Conservation (phyloP, 2,888 invertebrate genomes). For the Zelleria hepariella region DNA sequence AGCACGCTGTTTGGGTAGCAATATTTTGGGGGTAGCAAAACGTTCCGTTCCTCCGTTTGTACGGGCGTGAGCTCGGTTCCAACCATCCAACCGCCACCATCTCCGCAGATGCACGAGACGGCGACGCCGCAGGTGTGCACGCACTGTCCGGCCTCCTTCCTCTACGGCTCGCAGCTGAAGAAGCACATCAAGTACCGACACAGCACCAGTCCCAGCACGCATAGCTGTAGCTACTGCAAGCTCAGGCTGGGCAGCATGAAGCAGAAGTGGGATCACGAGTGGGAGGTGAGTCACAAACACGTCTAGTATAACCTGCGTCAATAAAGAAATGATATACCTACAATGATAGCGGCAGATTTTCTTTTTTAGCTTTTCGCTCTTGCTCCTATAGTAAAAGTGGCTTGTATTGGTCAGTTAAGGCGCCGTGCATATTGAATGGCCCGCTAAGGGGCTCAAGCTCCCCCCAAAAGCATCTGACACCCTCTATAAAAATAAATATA, state of each 20-base stretch:
- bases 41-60: no score
- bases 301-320: not conserved
- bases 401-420: no score
- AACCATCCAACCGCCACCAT: not conserved
- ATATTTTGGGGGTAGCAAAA: not conserved
- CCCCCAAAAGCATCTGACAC: no score
- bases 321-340: not conserved
- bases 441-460: no score
- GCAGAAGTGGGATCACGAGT: conserved; percentile 38
- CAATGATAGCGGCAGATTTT: not conserved
- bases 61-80: not conserved
- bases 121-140: conserved; percentile 17
- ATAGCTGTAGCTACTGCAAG: conserved; percentile 24
- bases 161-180: conserved; percentile 13
- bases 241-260: conserved; percentile 14
- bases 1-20: conserved; percentile 9
- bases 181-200: conserved; percentile 20
- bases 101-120: conserved; percentile 7
- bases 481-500: no score
- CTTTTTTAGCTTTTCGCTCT: not conserved
- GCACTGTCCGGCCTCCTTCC: conserved; percentile 23
- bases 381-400: not conserved
- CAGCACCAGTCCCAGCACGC: fast-evolving
- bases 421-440: no score
- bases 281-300: conserved; percentile 27